A percentile compares a stretch with the other conserved stretches of the same genome.
Evolutionary conservation across 2,113 vertebrate species (phyloP).

Genomic region (Triplophysa tibetana): DNA sequence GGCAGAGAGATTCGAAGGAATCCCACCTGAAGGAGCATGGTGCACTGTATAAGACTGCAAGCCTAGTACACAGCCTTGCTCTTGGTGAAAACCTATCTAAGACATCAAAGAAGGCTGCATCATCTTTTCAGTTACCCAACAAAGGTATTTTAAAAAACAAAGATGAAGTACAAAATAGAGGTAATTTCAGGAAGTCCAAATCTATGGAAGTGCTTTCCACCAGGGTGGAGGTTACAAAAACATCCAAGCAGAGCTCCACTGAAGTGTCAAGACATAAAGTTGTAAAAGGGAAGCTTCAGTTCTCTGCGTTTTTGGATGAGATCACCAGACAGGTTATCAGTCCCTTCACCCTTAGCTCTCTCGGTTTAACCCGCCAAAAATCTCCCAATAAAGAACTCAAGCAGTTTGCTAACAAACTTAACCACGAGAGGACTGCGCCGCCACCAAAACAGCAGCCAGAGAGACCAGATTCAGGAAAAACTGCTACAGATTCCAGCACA

Average conservation of each 20-base stretch:
- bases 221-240: slow-evolving; percentile 50
- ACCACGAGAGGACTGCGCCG: slow-evolving; percentile 24
- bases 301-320: slow-evolving; percentile 81
- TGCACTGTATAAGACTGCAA: slow-evolving; percentile 68
- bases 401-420: slow-evolving; percentile 15
- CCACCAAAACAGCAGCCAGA: slow-evolving; percentile 32
- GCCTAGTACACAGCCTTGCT: slow-evolving; percentile 67
- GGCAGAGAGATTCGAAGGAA: slow-evolving; percentile 33
- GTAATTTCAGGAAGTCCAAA: slow-evolving; percentile 71
- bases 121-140: slow-evolving; percentile 68
- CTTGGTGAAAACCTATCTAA: slow-evolving; percentile 64
- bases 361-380: slow-evolving; percentile 57
- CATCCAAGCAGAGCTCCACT: slow-evolving; percentile 45
- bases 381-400: slow-evolving; percentile 12
- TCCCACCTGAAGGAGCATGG: slow-evolving; percentile 41
- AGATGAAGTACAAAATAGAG: slow-evolving; percentile 40
- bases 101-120: slow-evolving; percentile 65
- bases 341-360: slow-evolving; percentile 69
- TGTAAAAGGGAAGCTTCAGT: slow-evolving; percentile 75
- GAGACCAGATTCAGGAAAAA: slow-evolving; percentile 2
- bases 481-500: slow-evolving; percentile 14
- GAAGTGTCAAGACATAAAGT: slow-evolving; percentile 58
- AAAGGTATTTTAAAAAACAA: slow-evolving; percentile 78
- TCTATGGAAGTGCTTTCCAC: slow-evolving; percentile 79
- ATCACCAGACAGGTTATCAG: slow-evolving; percentile 80